phyloP scores from a whole-genome alignment of 2,797 vertebrate genomes.

The Cygnus olor region DNA sequence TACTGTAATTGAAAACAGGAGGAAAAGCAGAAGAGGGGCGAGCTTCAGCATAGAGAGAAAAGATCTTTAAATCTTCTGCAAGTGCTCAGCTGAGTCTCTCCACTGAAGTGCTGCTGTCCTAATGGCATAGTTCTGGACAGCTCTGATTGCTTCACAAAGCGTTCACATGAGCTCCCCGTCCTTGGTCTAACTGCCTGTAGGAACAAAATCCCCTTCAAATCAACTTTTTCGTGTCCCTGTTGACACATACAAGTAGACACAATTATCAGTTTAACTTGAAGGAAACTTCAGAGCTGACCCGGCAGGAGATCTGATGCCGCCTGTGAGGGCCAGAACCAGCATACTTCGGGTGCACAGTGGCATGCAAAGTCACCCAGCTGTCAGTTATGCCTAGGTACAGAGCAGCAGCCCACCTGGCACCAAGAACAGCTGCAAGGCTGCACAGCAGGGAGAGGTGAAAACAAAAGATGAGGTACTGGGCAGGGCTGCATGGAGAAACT shows the following conservation, averaged over 20 bases:
- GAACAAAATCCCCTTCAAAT: background rate
- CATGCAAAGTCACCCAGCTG: background rate
- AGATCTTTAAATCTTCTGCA: background rate
- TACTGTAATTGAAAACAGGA: constrained; percentile 28
- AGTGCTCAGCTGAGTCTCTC: background rate
- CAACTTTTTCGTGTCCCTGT: background rate
- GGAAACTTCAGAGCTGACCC: background rate
- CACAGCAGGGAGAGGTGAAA: background rate
- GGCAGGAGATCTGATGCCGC: background rate
- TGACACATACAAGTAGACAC: background rate
- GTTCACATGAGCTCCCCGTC: accelerated
- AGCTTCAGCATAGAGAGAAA: background rate
- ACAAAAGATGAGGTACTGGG: background rate
- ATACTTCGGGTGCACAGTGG: background rate
- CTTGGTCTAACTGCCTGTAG: background rate
- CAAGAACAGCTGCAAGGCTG: background rate
- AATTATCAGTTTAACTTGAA: background rate
- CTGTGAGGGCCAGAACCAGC: background rate
- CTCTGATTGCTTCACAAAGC: background rate
- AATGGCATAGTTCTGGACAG: background rate
- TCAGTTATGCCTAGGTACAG: background rate
- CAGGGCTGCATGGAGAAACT: background rate
- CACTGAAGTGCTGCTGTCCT: accelerated
- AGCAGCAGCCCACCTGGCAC: background rate
- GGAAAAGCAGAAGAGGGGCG: background rate